Base-by-base conservation (phyloP, 53 echinoderm and acorn worm genomes). In the Paracentrotus lividus region DNA sequence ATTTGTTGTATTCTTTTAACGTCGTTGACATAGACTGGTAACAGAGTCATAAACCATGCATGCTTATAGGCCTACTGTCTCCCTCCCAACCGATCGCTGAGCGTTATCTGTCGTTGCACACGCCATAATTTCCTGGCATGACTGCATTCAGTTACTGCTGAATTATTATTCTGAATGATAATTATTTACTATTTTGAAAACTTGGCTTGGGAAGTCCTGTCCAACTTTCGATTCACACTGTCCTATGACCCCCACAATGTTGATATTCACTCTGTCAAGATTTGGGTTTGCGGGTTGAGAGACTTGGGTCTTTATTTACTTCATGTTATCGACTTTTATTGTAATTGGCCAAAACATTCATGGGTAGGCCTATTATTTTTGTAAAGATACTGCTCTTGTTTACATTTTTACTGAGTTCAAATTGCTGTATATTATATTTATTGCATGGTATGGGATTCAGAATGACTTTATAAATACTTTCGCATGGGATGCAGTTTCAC, bases 1-100 rank as follows among this genome's bases (percentile, higher is more conserved):
- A 72, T 72, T 72, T 72, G 72, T 72, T 72, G 40, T 72, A 72
- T 72, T 72, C 72, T 72, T 72, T 72, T 72, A 72, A 72, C 72
- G 72, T 36, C 72, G 72, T 72, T 72, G 72, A 72, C 72, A 72
- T 38, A 72, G 72, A 36, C 72, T 21, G 21, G 72, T 72, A 38
- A 72, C 72, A 36, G 36, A 16, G 27, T 72, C 72, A 40, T 72
- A 72, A 72, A 72, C n/a, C n/a, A 15, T 40, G 72, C 36, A 36
- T 72, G 38, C 36, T 72, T n/a, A n/a, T n/a, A n/a, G n/a, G n/a
- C 40, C 16, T 21, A 2, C 38, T 40, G 72, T 72, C 72, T 72
- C 0, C 13, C 40, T 12, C 40, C 1, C 1, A 24, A 27, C 72
- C 40, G 20, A 38, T 27, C 31, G 29, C 64, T 8, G 64, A 1